phyloP scores from a whole-genome alignment of 2,113 vertebrate genomes.

The Sarotherodon lohbergeri region DNA sequence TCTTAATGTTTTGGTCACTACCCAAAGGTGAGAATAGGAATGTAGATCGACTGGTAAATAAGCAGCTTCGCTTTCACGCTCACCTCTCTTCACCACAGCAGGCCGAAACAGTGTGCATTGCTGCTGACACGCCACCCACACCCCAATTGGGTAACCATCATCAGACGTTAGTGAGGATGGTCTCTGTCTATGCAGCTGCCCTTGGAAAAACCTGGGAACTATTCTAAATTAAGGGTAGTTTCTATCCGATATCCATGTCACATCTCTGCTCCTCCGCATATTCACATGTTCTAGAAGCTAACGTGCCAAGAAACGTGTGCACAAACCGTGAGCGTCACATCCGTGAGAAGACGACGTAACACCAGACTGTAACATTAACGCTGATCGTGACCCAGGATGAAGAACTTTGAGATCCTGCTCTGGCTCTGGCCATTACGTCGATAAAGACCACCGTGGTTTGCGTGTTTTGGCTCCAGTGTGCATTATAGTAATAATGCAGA shows the following conservation, averaged over 20 bases:
- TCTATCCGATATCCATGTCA: neutral
- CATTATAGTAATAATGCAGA: neutral
- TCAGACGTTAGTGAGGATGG: neutral
- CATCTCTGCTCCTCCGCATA: neutral
- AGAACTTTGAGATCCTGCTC: neutral
- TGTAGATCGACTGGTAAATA: neutral
- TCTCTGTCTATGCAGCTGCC: neutral
- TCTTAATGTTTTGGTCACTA: neutral
- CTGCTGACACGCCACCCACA: neutral
- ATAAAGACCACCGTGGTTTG: neutral
- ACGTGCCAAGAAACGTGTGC: too few species aligned
- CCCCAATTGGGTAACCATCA: neutral
- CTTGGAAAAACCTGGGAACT: neutral
- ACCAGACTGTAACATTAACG: too few species aligned
- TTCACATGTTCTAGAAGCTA: neutral
- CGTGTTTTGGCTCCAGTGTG: neutral
- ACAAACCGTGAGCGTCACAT: neutral
- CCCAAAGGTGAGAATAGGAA: neutral
- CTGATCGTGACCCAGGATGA: neutral
- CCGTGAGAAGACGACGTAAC: neutral
- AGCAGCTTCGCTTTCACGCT: neutral
- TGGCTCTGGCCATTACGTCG: neutral
- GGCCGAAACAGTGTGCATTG: neutral
- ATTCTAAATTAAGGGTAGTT: neutral
- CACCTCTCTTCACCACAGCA: neutral